These are phyloP conservation scores for Cephalopterus ornatus DNA, from an alignment of 2,113 vertebrate genomes.

Conservation along the genomic window DNA sequence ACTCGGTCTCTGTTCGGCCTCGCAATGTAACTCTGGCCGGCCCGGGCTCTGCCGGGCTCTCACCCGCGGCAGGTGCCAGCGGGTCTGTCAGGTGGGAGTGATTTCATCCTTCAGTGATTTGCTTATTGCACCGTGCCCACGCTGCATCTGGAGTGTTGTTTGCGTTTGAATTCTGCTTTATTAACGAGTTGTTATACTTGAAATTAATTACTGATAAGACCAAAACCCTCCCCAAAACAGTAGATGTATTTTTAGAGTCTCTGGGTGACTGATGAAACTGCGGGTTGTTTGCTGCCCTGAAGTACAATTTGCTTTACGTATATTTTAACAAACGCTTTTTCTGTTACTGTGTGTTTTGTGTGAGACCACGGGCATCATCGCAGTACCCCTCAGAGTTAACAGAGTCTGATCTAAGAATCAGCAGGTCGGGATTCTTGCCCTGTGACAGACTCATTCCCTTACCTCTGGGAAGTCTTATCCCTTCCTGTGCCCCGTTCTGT, in stretches of 20 bases:
- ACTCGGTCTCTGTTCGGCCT: rapidly evolving
- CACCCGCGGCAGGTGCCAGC: neutral
- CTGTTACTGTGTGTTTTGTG: neutral
- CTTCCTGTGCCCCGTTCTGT: neutral
- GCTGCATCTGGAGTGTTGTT: neutral
- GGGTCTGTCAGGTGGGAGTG: neutral
- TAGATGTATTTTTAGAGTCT: neutral
- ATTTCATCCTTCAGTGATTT: neutral
- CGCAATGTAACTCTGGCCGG: rapidly evolving
- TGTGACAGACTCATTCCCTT: rapidly evolving
- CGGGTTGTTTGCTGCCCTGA: neutral
- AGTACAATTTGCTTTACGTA: neutral
- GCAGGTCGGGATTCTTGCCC: neutral
- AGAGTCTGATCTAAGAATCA: neutral
- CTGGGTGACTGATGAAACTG: neutral
- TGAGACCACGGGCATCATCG: neutral
- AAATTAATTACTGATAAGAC: neutral
- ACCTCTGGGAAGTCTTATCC: neutral
- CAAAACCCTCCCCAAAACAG: neutral
- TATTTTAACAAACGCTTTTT: neutral
- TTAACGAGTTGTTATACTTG: neutral
- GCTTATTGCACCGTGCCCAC: neutral
- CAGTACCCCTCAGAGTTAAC: neutral
- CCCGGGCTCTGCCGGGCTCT: rapidly evolving
- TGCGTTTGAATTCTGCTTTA: neutral